These are phyloP conservation scores for Cheilosia grossa DNA, from an alignment of 2,888 invertebrate species.

Conservation along the genomic window DNA sequence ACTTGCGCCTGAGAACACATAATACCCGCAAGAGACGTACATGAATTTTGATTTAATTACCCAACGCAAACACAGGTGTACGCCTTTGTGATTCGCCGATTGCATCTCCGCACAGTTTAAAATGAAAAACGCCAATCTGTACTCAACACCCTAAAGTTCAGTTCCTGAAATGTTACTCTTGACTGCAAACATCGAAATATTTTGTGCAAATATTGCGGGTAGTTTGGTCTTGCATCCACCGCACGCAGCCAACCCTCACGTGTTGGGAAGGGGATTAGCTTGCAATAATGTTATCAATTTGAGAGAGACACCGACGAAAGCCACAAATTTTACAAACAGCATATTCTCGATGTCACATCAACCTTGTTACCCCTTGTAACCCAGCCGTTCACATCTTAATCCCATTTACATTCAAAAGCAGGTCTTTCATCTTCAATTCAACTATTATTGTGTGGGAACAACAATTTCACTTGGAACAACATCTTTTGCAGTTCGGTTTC, in stretches of 20 bases:
- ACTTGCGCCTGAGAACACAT: too few relatives aligned
- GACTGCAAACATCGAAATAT: constrained; percentile 3
- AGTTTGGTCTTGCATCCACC: constrained; percentile 13
- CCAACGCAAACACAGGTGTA: too few relatives aligned
- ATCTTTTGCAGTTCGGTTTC: background rate
- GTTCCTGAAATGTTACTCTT: too few relatives aligned
- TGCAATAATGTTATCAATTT: constrained; percentile 10
- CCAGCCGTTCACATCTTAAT: constrained; percentile 29
- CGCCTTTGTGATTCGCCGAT: too few relatives aligned
- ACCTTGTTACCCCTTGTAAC: constrained; percentile 36
- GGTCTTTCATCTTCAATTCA: constrained; percentile 49
- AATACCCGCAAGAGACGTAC: too few relatives aligned
- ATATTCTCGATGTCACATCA: constrained; percentile 39
- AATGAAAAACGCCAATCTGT: too few relatives aligned
- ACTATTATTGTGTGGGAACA: background rate
- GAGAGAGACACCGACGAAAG: background rate
- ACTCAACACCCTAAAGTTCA: too few relatives aligned
- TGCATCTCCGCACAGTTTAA: too few relatives aligned
- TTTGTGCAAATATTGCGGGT: constrained; percentile 54
- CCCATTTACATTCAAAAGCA: constrained; percentile 40
- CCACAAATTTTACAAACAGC: constrained; percentile 37
- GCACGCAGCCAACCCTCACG: constrained; percentile 2
- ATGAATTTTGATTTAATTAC: too few relatives aligned
- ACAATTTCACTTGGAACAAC: constrained; percentile 27
- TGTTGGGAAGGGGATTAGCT: background rate